Base-by-base conservation (phyloP, 2,797 vertebrate species). In the Sebastes wilsoni region DNA sequence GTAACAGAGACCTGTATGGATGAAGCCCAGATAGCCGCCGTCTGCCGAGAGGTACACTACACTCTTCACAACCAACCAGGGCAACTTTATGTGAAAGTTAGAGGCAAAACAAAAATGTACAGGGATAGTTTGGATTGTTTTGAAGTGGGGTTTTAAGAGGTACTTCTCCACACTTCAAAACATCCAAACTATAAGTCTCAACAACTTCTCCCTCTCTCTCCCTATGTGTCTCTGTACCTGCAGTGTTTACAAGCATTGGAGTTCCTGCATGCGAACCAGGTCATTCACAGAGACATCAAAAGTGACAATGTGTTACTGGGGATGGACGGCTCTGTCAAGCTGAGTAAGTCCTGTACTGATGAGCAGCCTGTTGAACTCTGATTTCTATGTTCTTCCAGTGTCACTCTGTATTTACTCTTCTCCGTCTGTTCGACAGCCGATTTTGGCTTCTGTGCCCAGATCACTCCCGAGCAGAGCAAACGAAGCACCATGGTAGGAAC, bases 1-100 rank as follows among this genome's bases (percentile, higher is more conserved):
- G 98, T 99, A 42, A 99, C 98, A 7, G 98, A 99, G 93, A 99
- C 98, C 0, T 99, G 98, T 81, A 99, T 99, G 98, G 98, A 99
- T 42, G 98, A 99, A 87, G 97, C 98, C 20, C 98, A 99, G 93
- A 99, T 99, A 28, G 98, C 98, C 65, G 98, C 98, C 67, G 98
- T 99, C 34, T 99, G 98, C 92, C 95, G 98, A 95, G 98, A 99
- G 96, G 98, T 99, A 82, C 4, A 0, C 22, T 18, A 6, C 27
- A 3, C 11, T 16, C 6, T 23, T 56, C 3, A 55, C 28, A 56
- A 3, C 49, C 9, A 9, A 3, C 49, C 9, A 9, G 4, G 6
- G 1, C 49, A 52, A 18, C 25, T 66, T 49, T 11, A 20, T 62
- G 8, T 62, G 14, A 54, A 73, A 49, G 38, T 20, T 36, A 1